Evolutionary conservation across 2,888 invertebrate species (phyloP).

Genomic region (Elysia crispata): DNA sequence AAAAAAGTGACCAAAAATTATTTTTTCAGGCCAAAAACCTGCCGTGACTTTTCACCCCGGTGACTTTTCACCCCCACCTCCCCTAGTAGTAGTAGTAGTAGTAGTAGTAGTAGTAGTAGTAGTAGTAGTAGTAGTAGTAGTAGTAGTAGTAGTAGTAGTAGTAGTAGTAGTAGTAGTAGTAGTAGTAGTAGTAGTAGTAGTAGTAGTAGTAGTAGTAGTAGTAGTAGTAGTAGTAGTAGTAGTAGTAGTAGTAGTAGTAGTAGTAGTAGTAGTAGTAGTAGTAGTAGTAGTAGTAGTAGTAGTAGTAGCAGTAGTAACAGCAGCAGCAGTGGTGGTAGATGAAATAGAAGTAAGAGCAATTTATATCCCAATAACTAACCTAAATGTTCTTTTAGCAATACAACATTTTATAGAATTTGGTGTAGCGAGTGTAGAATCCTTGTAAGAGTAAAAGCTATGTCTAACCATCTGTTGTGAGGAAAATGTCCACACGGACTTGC

Average conservation of each 20-base stretch:
- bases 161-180: conserved; percentile 5
- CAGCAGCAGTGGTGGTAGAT: not conserved
- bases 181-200: not conserved
- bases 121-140: conserved; percentile 28
- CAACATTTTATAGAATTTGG: too few species aligned
- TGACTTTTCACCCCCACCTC: too few species aligned
- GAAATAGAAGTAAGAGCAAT: too few species aligned
- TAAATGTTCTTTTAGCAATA: too few species aligned
- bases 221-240: conserved; percentile 25
- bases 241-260: conserved; percentile 28
- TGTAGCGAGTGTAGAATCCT: too few species aligned
- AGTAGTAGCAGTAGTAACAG: conserved; percentile 22
- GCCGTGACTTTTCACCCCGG: too few species aligned
- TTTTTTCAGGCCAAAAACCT: too few species aligned
- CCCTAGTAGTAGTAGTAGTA: not conserved
- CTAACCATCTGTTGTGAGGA: too few species aligned
- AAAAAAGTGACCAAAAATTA: not conserved
- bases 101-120: conserved; percentile 13
- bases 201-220: not conserved
- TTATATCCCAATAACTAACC: too few species aligned
- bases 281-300: conserved; percentile 31
- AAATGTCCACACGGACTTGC: too few species aligned
- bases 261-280: conserved; percentile 25
- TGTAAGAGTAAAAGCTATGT: too few species aligned
- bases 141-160: conserved; percentile 32